These are phyloP conservation scores for Ormyrus rosae DNA, from an alignment of 2,888 invertebrate species.

Conservation along the genomic window DNA sequence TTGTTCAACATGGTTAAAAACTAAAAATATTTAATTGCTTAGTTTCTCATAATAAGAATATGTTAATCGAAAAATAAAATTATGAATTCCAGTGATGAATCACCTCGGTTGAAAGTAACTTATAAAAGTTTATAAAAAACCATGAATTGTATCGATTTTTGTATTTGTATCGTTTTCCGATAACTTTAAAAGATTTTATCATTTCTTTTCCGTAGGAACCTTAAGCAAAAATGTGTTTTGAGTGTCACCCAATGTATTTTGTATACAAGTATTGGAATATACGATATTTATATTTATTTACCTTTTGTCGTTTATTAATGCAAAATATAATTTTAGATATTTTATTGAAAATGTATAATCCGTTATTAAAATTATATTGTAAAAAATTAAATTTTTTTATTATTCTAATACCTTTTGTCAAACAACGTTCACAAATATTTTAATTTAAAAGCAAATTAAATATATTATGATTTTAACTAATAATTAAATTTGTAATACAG, in stretches of 20 bases:
- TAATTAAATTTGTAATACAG: conserved; percentile 18
- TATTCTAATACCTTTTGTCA: conserved; percentile 35
- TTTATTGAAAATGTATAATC: conserved; percentile 47
- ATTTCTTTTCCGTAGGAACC: no score
- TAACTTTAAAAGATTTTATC: no score
- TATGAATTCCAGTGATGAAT: conserved; percentile 35
- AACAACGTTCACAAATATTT: conserved; percentile 37
- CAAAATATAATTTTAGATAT: conserved; percentile 38
- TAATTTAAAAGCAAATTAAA: conserved; percentile 24
- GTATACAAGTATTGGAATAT: conserved; percentile 48
- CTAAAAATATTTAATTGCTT: not conserved
- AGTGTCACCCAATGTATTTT: conserved; percentile 29
- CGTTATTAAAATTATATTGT: conserved; percentile 51
- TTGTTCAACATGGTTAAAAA: not conserved
- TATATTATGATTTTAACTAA: conserved; percentile 11
- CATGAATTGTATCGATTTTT: no score
- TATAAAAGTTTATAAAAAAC: no score
- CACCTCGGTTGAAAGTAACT: not conserved
- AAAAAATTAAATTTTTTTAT: conserved; percentile 31
- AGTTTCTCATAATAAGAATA: not conserved
- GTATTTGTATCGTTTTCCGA: no score
- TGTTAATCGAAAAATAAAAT: conserved; percentile 34
- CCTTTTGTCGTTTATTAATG: conserved; percentile 37
- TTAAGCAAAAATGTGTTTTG: not conserved
- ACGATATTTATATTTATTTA: conserved; percentile 49